Percentiles rank a stretch among this genome's conserved stretches.
phyloP scores from a whole-genome alignment of 1,140 invertebrate species.

The Drosophila ohnishii region DNA sequence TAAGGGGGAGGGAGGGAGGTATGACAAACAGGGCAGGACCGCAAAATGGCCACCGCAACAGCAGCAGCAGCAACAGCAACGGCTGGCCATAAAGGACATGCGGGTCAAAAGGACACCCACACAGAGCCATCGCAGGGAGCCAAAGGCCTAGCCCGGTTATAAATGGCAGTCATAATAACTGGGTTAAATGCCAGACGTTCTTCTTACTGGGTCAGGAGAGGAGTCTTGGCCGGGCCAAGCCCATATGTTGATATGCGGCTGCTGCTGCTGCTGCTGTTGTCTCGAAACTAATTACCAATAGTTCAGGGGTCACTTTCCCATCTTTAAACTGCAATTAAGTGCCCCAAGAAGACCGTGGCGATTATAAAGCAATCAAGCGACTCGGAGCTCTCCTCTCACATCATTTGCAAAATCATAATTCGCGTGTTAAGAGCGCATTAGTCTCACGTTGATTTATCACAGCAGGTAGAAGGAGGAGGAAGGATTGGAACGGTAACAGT shows the following conservation, averaged over 20 bases:
- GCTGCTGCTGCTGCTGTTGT: constrained; percentile 43
- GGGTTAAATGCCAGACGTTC: constrained; percentile 71
- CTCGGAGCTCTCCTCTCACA: constrained; percentile 48
- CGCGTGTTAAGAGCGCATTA: constrained; percentile 82
- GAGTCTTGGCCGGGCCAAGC: constrained; percentile 3
- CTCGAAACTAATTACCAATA: constrained; percentile 75
- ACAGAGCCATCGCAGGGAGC: constrained; percentile 44
- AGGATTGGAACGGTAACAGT: constrained; percentile 25
- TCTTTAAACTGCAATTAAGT: constrained; percentile 77
- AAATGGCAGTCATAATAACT: constrained; percentile 80
- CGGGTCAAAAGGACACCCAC: constrained; percentile 79
- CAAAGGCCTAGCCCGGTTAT: constrained; percentile 53
- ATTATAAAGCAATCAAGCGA: constrained; percentile 79
- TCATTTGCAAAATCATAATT: constrained; percentile 82
- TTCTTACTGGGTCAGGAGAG: constrained; percentile 49
- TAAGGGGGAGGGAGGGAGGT: constrained; percentile 33
- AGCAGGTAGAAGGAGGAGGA: constrained; percentile 51
- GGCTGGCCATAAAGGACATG: constrained; percentile 69
- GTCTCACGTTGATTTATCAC: constrained; percentile 82
- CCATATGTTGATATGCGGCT: constrained; percentile 66
- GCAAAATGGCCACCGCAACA: constrained; percentile 74
- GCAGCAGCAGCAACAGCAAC: constrained; percentile 28
- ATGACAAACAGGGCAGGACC: constrained; percentile 63
- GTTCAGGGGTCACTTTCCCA: constrained; percentile 65
- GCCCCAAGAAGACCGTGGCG: constrained; percentile 39